Base-by-base conservation (phyloP, 2,888 invertebrate genomes). In the Spilarctia lutea region DNA sequence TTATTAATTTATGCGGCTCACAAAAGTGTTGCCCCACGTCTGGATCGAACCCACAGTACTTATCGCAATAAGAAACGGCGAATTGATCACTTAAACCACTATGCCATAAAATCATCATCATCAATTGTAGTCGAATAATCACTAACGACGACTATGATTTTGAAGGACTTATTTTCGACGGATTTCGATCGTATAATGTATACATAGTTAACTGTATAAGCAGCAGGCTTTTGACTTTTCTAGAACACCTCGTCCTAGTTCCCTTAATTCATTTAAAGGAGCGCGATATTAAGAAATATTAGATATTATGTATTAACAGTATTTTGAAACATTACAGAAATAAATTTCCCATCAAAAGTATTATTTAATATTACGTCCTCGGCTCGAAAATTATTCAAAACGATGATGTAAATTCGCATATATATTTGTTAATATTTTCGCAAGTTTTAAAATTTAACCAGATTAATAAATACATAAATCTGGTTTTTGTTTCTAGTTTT, bases 301-400 rank as follows among this genome's bases (percentile, higher is more conserved):
- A 52, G 0, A 52, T 1, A 52, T 52, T 52, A 52, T 56, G 56
- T 56, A 56, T 10, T 10, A 20, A 10, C 52, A n/a, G n/a, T 24
- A 24, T 66, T 67, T 18, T 27, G 16, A n/a, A 67, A 67, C 20
- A 30, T 67, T 18, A 18, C 10, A 66, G 13, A 16, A 39, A 39
- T 4, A 66, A n/a, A 16, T 66, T 66, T 42, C 6, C 66, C 10
- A 27, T 45, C 45, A 20, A 27, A 68, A 30, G 18, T 18, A 24
- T 68, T 68, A 48, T 48, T 30, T 30, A 68, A 68, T 68, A 11
- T 30, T 68, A 24, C 48, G 45, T 30, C 68, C 45, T 68, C 67
- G 48, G 30, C n/a, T 45, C 18, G n/a, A 18, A 45, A 27, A 56
- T 56, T 27, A 13, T 56, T 56, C 56, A 56, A 27, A 13, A 27